These are phyloP conservation scores for Nymphalis urticae DNA, from an alignment of 2,888 invertebrate species.

Conservation along the genomic window DNA sequence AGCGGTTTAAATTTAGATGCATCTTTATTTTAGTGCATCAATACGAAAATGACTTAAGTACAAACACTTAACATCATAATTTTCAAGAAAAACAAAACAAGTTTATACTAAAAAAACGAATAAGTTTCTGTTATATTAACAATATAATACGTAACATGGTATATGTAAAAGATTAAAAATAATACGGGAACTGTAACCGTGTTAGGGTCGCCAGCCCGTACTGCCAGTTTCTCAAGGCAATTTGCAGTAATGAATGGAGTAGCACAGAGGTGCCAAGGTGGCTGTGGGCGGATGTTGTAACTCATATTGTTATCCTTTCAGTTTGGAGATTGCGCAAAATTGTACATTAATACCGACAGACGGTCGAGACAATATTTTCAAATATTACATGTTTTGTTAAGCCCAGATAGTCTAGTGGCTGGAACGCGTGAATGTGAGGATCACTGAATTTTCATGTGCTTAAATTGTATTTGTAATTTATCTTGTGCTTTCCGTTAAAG, in stretches of 20 bases:
- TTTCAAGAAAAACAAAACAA: no score
- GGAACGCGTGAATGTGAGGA: no score
- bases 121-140: no score
- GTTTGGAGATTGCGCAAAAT: constrained; percentile 30
- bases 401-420: no score
- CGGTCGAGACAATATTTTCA: not conserved
- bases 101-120: no score
- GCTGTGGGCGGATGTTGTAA: constrained; percentile 52
- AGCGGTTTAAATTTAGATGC: no score
- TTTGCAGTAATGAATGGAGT: constrained; percentile 39
- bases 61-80: no score
- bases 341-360: constrained; percentile 12
- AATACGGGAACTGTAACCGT: constrained; percentile 16
- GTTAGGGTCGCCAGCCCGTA: constrained; percentile 33
- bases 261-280: constrained; percentile 39
- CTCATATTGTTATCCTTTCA: constrained; percentile 58
- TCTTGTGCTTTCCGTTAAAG: no score
- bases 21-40: no score
- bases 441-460: no score
- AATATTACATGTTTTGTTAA: not conserved
- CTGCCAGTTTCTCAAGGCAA: constrained; percentile 32
- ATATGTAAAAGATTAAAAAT: constrained; percentile 1
- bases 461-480: no score
- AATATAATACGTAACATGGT: not conserved
- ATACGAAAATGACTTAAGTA: no score